Conservation (phyloP, 1,140 invertebrate species). For the Tetragonula clypearis region DNA sequence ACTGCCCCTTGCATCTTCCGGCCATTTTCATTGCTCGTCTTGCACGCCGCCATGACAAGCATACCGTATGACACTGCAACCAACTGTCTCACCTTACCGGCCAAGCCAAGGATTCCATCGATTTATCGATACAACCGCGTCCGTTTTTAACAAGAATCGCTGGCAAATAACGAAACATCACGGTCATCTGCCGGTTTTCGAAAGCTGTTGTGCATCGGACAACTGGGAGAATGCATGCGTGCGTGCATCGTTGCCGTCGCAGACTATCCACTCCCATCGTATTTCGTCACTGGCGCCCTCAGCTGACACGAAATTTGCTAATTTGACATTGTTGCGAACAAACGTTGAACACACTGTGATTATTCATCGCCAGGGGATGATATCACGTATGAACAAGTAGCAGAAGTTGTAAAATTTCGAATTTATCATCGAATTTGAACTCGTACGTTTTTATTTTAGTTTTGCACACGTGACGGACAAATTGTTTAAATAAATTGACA, state of each 20-base stretch:
- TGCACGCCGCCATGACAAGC: conserved; percentile 66
- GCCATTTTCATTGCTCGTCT: conserved; percentile 66
- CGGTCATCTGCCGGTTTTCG: conserved; percentile 10
- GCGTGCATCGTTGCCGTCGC: conserved; percentile 3
- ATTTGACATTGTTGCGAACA: background rate
- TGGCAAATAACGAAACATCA: background rate
- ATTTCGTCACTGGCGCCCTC: conserved; percentile 70
- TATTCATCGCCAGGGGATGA: background rate
- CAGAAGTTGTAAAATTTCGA: background rate
- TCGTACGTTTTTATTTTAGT: background rate
- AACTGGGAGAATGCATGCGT: background rate
- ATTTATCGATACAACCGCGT: conserved; percentile 8
- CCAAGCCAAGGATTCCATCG: conserved; percentile 10
- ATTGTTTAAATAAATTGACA: no score
- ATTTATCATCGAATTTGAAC: background rate
- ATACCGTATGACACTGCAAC: conserved; percentile 39
- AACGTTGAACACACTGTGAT: background rate
- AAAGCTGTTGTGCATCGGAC: conserved; percentile 36
- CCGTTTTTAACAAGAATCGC: background rate
- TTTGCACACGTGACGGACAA: no score
- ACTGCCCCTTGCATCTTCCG: conserved; percentile 53
- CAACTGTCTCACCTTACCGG: conserved; percentile 38
- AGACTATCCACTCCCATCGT: conserved; percentile 62
- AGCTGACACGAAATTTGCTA: conserved; percentile 55
- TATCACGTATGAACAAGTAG: background rate